Evolutionary conservation across 53 echinoderm and acorn worm genomes (phyloP), one percentile per base, ranked within the genome.

Genomic region (Echinometra lucunter): DNA sequence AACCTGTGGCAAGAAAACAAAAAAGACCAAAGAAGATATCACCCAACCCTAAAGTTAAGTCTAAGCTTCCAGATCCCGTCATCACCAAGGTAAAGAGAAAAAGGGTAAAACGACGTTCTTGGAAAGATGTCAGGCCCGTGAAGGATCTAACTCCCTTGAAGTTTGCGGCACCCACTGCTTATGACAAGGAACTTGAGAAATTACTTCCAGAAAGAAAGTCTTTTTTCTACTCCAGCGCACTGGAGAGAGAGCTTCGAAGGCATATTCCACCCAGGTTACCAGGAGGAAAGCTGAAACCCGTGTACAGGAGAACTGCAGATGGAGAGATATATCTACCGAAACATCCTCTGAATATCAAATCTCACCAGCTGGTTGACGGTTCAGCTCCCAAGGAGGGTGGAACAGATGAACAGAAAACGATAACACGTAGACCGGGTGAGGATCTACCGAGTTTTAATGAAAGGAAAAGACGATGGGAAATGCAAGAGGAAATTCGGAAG

Each of bases 261-360:
- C 94, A 95, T 30, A 97, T 96, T 25, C 97, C 97, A 25, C 82
- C 95, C 27, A 63, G 97, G 13, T 19, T 96, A 10, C 97, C 97
- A 7, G 97, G 97, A 40, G 96, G 97, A 2, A 97, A 96, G 49
- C 96, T 97, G 23, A 97, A 97, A 95, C 97, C 96, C 11, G 83
- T 45, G 2, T 93, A 82, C 58, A 93, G 40, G 58, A 45, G 94
- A 40, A 89, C 16, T 9, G 37, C 30, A 23, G 82, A 80, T 40
- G 94, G 94, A 5, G 94, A 93, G 60, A 81, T 93, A 9, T 21
- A 32, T 27, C 37, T 93, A 15, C 94, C 94, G 6, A 45, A 80
- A 7, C 94, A 94, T 56, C 82, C 82, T 34, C 66, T 95, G 12
- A 49, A 78, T 9, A 44, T 91, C 78, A 58, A 38, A 60, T 45